phyloP scores from a whole-genome alignment of 2,113 vertebrate genomes.

The rat (Rattus norvegicus) region GRCr8 NC_086034.1:86548001-86548500 shows the following conservation, averaged over 20 bases:
- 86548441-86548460: neutral
- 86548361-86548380: conserved; percentile 42
- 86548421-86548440: neutral
- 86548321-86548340: conserved; percentile 15
- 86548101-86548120: no score
- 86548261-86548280: conserved; percentile 40
- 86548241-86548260: neutral
- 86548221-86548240: neutral
- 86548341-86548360: neutral
- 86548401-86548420: neutral
- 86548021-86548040: conserved; percentile 23
- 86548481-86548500: neutral
- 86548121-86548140: no score
- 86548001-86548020: conserved; percentile 57
- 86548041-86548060: conserved; percentile 53
- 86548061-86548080: neutral
- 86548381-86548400: neutral
- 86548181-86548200: neutral
- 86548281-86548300: neutral
- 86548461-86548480: neutral
- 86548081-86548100: neutral
- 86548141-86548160: neutral
- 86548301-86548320: conserved; percentile 14
- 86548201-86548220: conserved; percentile 41
- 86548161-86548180: neutral